Evolutionary conservation across 2,113 vertebrate species (phyloP).

Genomic region (Rhinopomastus cyanomelas): DNA sequence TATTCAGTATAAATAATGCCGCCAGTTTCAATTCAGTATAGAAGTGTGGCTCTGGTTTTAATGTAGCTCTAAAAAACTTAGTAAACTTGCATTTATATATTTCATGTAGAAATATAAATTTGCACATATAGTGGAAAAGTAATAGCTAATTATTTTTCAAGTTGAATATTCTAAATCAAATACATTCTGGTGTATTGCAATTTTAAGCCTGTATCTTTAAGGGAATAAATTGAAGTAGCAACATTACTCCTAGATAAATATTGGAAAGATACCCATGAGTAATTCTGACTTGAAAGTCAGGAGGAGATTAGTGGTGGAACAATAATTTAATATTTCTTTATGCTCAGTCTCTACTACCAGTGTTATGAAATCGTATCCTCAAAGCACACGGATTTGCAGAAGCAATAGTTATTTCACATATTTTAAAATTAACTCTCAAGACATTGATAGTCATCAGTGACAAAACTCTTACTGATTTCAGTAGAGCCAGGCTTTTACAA

Average conservation of each 20-base stretch:
- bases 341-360: neutral
- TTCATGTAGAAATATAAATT: neutral
- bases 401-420: neutral
- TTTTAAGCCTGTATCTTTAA: neutral
- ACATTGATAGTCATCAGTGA: neutral
- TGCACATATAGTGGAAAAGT: neutral
- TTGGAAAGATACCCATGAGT: neutral
- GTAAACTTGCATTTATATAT: neutral
- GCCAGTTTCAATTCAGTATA: neutral
- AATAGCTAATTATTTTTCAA: neutral
- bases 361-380: neutral
- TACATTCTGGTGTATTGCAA: neutral
- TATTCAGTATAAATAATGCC: neutral
- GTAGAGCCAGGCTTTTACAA: conserved; percentile 9
- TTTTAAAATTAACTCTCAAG: neutral
- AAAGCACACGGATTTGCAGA: conserved; percentile 17
- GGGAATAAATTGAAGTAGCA: neutral
- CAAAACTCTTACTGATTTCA: conserved; percentile 23
- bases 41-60: neutral
- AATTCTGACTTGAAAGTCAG: neutral
- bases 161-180: neutral
- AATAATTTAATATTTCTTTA: neutral
- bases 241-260: neutral
- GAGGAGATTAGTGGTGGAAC: neutral
- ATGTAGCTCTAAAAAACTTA: neutral